Evolutionary conservation across 2,113 vertebrate species (phyloP), one percentile per base, ranked within the genome.

Genomic region (Aspiorhynchus laticeps): DNA sequence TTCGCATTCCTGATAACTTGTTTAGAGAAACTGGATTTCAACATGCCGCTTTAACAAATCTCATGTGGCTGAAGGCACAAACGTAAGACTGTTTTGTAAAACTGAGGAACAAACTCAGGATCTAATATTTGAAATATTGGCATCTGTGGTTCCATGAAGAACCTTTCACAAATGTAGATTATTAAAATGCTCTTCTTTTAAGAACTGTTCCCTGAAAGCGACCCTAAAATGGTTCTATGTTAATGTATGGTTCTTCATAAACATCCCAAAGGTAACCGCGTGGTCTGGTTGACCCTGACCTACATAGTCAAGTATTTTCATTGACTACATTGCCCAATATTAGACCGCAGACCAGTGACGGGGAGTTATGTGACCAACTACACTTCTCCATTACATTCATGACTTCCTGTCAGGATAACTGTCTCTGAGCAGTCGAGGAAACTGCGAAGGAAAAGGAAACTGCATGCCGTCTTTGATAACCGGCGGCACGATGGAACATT

Each of bases 391-490:
- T 89, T 85, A 74, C 8, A 63, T 67, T 38, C 21, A 61, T 6
- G 12, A 65, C 84, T 61, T 78, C 48, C 86, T 74, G 74, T 74
- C 69, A 69, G 85, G 88, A 86, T 17, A 21, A 41, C 63, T 11
- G 38, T n/a, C 8, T 71, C 38, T 41, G 56, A 82, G 80, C 74
- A 33, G 84, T 87, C 80, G 48, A 83, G 86, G 86, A 87, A 85
- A 84, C 80, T n/a, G 56, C 77, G 15, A n/a, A 78, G 88, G 73
- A 89, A 87, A 86, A 87, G 88, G 88, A 89, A 87, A 74, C 59
- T 74, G 86, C 63, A 26, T 79, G 78, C 61, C 19, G 63, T 41
- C 53, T 80, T 85, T 89, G 86, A 87, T 87, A 89, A 33, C 43
- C 17, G 21, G 76, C 31, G 36, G 33, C 31, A 38, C 53, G 48